Conservation (phyloP, 2,113 vertebrate genomes). For the Dasyornis broadbenti region DNA sequence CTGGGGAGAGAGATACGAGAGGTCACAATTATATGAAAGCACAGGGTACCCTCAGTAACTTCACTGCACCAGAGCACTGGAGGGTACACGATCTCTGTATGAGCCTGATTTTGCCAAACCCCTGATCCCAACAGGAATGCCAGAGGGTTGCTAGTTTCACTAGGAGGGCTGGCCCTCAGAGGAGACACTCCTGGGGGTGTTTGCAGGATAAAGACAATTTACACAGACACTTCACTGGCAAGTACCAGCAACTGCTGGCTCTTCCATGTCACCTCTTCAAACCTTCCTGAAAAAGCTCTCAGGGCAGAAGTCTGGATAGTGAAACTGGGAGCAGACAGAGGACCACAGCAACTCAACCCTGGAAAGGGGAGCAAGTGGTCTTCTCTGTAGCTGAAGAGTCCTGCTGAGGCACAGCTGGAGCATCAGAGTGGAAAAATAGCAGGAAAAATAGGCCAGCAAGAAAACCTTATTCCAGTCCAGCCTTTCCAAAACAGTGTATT, state of each 20-base stretch:
- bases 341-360: not conserved
- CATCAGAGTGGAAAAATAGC: not conserved
- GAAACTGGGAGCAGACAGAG: not conserved
- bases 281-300: not conserved
- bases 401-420: not conserved
- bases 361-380: not conserved
- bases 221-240: not conserved
- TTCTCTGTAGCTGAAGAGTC: not conserved
- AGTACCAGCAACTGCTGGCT: not conserved
- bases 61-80: not conserved
- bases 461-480: constrained; percentile 3
- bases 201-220: not conserved
- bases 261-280: not conserved
- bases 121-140: not conserved
- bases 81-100: not conserved
- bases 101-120: not conserved
- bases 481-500: constrained; percentile 6
- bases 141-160: not conserved
- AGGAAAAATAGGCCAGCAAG: constrained; percentile 1
- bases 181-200: not conserved
- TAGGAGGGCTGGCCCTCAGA: not conserved
- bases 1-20: rapidly evolving
- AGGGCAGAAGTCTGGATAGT: not conserved
- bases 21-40: rapidly evolving
- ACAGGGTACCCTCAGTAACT: not conserved